A percentile compares a stretch with the other conserved stretches of the same genome.
These are phyloP conservation scores for Egretta garzetta DNA, from an alignment of 2,113 vertebrate species.

Conservation along the genomic window DNA sequence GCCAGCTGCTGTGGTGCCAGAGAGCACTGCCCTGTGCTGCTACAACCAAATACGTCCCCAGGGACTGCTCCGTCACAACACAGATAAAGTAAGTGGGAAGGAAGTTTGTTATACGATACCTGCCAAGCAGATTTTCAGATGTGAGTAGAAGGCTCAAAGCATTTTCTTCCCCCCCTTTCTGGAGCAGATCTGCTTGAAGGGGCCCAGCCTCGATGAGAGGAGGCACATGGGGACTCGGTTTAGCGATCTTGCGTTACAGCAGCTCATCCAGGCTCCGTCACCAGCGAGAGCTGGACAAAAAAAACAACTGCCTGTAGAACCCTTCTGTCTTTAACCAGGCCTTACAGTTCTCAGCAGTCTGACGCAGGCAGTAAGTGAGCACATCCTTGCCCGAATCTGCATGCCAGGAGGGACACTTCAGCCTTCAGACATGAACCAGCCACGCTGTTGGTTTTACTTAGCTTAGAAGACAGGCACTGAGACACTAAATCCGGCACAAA, in stretches of 20 bases:
- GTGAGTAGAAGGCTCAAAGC: not conserved
- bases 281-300: not conserved
- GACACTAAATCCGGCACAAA: not conserved
- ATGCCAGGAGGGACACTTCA: not conserved
- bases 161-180: not conserved
- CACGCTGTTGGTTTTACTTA: not conserved
- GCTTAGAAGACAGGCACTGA: rapidly evolving
- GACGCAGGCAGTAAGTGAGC: not conserved
- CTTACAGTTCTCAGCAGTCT: not conserved
- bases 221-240: not conserved
- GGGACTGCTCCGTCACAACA: not conserved
- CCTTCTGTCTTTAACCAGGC: not conserved
- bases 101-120: not conserved
- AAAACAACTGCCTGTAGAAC: not conserved
- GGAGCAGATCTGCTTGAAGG: not conserved
- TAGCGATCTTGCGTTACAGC: not conserved
- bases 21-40: not conserved
- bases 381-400: not conserved
- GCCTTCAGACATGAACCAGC: not conserved
- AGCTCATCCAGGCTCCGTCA: not conserved
- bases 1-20: not conserved
- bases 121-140: not conserved
- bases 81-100: not conserved
- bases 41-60: not conserved
- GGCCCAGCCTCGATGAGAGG: not conserved